Percentiles rank a stretch among this genome's conserved stretches.
These are phyloP conservation scores for Panzeria rudis DNA, from an alignment of 2,888 invertebrate species.

Conservation along the genomic window DNA sequence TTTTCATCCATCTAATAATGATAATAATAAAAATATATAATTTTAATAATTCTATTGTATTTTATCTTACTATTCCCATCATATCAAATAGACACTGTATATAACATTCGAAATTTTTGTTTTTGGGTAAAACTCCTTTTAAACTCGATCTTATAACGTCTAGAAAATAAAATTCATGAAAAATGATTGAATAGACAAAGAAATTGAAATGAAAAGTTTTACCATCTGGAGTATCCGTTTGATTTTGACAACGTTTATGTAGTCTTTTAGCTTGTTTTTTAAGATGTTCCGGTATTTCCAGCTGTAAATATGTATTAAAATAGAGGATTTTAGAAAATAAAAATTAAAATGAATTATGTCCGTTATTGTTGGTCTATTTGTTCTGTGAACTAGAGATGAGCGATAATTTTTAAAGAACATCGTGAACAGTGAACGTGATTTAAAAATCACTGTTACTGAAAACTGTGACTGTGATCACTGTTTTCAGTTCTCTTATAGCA, in stretches of 20 bases:
- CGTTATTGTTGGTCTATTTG: neutral
- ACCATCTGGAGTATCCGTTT: conserved; percentile 79
- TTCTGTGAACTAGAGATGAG: too few relatives aligned
- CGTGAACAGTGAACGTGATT: too few relatives aligned
- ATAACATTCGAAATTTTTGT: conserved; percentile 79
- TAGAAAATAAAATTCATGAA: conserved; percentile 6
- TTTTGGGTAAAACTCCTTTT: conserved; percentile 75
- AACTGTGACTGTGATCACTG: too few relatives aligned
- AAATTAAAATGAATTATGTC: neutral
- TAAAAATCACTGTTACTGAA: too few relatives aligned
- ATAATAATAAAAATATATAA: neutral
- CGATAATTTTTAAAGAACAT: too few relatives aligned
- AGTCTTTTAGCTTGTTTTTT: conserved; percentile 77
- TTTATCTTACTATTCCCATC: conserved; percentile 79
- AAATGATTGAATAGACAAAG: neutral
- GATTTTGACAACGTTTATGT: conserved; percentile 77
- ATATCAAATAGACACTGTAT: conserved; percentile 81
- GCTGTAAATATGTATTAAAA: conserved; percentile 67
- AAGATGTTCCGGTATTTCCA: conserved; percentile 78
- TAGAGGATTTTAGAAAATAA: neutral
- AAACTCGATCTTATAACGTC: conserved; percentile 64
- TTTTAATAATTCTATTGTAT: neutral
- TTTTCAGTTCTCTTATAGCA: too few relatives aligned
- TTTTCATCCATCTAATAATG: conserved; percentile 78
- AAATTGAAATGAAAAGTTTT: conserved; percentile 1